A percentile compares a stretch with the other conserved stretches of the same genome.
Conservation (phyloP, 2,797 vertebrate genomes). For the Dendrocincla fuliginosa region DNA sequence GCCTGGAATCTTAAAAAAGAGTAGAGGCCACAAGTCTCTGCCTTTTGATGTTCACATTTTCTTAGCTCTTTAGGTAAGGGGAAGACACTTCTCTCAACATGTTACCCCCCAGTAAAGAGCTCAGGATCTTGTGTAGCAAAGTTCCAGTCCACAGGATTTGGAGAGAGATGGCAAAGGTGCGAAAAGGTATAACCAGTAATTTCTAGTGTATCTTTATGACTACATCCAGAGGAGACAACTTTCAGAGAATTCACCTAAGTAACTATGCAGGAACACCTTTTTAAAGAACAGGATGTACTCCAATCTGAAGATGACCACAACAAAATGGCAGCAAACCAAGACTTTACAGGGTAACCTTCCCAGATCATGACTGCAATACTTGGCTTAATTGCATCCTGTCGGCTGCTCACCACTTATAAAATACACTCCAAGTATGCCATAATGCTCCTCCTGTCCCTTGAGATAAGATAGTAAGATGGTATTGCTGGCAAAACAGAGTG, state of each 20-base stretch:
- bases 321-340: constrained; percentile 25
- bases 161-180: not conserved
- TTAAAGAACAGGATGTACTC: not conserved
- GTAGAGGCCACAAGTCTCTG: not conserved
- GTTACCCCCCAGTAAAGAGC: not conserved
- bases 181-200: not conserved
- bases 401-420: not conserved
- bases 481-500: constrained; percentile 38
- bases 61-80: not conserved
- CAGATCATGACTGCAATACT: not conserved
- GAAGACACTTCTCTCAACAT: not conserved
- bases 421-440: not conserved
- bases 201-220: not conserved
- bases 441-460: not conserved
- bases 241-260: not conserved
- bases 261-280: not conserved
- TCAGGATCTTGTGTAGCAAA: not conserved
- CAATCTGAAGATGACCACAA: not conserved
- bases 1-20: not conserved
- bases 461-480: not conserved
- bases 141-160: not conserved
- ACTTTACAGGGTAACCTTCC: not conserved
- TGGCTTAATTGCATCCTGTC: not conserved
- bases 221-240: not conserved
- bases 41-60: not conserved